Conservation (phyloP, 2,797 vertebrate species). For the Knipowitschia caucasica region DNA sequence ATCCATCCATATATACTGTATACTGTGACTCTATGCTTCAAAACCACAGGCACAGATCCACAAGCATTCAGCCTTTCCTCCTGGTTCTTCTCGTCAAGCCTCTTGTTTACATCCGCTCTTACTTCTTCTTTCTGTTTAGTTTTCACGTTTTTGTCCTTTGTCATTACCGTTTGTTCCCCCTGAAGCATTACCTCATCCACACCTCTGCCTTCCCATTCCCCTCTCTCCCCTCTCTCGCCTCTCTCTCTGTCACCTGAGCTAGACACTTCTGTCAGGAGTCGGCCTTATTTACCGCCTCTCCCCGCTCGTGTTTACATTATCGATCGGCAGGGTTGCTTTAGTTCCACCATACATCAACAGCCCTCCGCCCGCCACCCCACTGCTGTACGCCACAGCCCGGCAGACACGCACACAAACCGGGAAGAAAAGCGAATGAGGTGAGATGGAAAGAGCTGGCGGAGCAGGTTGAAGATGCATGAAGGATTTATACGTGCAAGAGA, state of each 20-base stretch:
- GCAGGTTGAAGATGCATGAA: conserved; percentile 60
- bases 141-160: conserved; percentile 34
- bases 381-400: conserved; percentile 62
- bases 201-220: conserved; percentile 24
- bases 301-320: conserved; percentile 80
- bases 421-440: conserved; percentile 3
- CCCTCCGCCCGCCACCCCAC: conserved; percentile 9
- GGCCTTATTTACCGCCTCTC: conserved; percentile 75
- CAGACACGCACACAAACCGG: conserved; percentile 32
- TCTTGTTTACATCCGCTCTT: conserved; percentile 13
- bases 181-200: conserved; percentile 47
- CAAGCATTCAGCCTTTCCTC: too few relatives aligned
- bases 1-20: too few relatives aligned
- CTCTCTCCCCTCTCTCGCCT: conserved; percentile 15
- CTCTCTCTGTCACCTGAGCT: conserved; percentile 68
- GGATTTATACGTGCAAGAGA: conserved; percentile 58
- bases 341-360: conserved; percentile 75
- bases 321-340: conserved; percentile 78
- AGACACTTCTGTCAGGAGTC: conserved; percentile 72
- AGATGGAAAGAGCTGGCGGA: conserved; percentile 56
- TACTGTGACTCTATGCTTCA: too few relatives aligned
- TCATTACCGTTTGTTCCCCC: conserved; percentile 21
- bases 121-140: conserved; percentile 22
- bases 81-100: too few relatives aligned
- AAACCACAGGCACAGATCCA: too few relatives aligned